Percentiles rank a stretch among this genome's conserved stretches.
Evolutionary conservation across 2,888 invertebrate species (phyloP).

Genomic region (Drosophila rubida): DNA sequence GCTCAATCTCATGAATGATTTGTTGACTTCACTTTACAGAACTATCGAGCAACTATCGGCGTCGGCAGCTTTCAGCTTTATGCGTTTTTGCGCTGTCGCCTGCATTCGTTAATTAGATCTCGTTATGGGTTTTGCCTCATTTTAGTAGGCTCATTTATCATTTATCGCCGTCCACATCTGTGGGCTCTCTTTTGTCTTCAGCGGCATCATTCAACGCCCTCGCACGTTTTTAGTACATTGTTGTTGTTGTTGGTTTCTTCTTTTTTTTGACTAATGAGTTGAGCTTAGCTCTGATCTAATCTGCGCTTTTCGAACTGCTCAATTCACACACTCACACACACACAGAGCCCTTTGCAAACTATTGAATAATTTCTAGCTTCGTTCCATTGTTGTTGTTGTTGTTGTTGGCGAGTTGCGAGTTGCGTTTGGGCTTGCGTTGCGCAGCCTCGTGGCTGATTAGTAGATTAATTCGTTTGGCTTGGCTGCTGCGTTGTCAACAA

Average conservation of each 20-base stretch:
- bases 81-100: background rate
- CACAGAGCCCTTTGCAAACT: conserved; percentile 25
- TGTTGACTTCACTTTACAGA: background rate
- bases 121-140: conserved; percentile 3
- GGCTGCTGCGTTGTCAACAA: conserved; percentile 67
- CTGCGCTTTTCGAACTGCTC: conserved; percentile 30
- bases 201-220: conserved; percentile 59
- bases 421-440: conserved; percentile 23
- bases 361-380: conserved; percentile 20
- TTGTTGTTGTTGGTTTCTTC: background rate
- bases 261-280: conserved; percentile 59
- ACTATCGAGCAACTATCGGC: background rate
- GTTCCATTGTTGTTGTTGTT: conserved; percentile 9
- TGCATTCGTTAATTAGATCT: conserved; percentile 23
- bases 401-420: conserved; percentile 13
- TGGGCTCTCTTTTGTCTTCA: background rate
- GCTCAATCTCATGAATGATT: too few species aligned
- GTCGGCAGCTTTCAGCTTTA: background rate
- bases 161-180: conserved; percentile 28
- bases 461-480: conserved; percentile 64
- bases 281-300: conserved; percentile 45
- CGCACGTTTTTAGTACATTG: conserved; percentile 27
- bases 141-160: conserved; percentile 36
- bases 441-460: conserved; percentile 69
- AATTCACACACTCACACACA: conserved; percentile 28